Conservation (phyloP, 2,797 vertebrate genomes). For the Typhlichthys eigenmanni region DNA sequence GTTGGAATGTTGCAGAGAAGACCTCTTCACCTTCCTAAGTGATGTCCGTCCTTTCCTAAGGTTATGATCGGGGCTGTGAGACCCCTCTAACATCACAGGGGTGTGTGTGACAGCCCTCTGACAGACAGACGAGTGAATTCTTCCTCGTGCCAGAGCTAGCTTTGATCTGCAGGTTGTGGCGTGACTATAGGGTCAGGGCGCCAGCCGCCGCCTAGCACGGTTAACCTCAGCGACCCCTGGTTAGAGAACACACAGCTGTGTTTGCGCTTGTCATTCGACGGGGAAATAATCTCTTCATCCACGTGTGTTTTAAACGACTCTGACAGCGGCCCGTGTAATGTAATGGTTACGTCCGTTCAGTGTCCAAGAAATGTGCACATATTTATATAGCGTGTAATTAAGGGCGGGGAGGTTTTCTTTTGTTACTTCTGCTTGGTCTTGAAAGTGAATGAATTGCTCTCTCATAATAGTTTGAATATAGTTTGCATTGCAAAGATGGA, state of each 20-base stretch:
- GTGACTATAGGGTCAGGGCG: conserved; percentile 29
- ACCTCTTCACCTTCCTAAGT: conserved; percentile 1
- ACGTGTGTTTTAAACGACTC: too few relatives aligned
- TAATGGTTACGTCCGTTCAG: conserved; percentile 5
- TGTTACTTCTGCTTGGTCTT: conserved; percentile 14
- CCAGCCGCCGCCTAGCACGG: conserved; percentile 16
- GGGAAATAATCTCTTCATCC: conserved; percentile 14
- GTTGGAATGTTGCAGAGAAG: conserved; percentile 53
- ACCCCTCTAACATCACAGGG: conserved; percentile 36
- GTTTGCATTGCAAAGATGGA: too few relatives aligned
- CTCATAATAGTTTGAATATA: not conserved
- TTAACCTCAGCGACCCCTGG: conserved; percentile 42
- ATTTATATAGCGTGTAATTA: not conserved
- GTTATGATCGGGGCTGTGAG: conserved; percentile 4
- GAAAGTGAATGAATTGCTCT: not conserved
- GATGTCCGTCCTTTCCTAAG: conserved; percentile 28
- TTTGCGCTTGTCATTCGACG: conserved; percentile 13
- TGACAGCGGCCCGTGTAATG: not conserved
- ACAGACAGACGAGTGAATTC: conserved; percentile 35
- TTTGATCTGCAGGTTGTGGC: conserved; percentile 51
- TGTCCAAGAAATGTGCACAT: not conserved
- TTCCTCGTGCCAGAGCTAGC: conserved; percentile 15
- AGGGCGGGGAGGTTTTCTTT: conserved; percentile 10
- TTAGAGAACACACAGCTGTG: conserved; percentile 43
- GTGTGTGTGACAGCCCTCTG: conserved; percentile 37